Percentiles rank a stretch among this genome's conserved stretches.
These are phyloP conservation scores for Calephelis virginiensis DNA, from an alignment of 1,140 invertebrate genomes.

Conservation along the genomic window DNA sequence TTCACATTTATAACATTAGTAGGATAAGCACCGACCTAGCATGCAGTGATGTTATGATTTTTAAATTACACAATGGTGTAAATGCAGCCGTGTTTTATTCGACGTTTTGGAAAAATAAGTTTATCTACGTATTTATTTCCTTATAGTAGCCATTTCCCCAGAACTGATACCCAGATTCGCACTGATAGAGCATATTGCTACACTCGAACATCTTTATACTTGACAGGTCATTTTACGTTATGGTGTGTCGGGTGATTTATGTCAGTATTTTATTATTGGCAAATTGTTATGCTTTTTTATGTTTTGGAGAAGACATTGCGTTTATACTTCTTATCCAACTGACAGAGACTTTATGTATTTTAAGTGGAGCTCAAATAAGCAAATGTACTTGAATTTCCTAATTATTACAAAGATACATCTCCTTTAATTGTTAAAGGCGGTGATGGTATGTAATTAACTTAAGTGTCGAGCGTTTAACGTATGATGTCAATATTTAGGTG, in stretches of 20 bases:
- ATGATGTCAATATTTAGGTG: too few relatives aligned
- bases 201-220: constrained; percentile 36
- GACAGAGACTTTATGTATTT: too few relatives aligned
- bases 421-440: too few relatives aligned
- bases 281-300: constrained; percentile 1
- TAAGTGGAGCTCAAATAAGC: too few relatives aligned
- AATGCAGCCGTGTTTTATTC: constrained; percentile 43
- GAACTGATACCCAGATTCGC: constrained; percentile 48
- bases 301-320: too few relatives aligned
- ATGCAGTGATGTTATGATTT: too few relatives aligned
- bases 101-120: constrained; percentile 66
- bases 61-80: constrained; percentile 43
- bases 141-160: constrained; percentile 40
- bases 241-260: constrained; percentile 35
- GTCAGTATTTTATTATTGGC: constrained; percentile 38
- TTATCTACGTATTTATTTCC: constrained; percentile 61
- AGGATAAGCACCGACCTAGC: too few relatives aligned
- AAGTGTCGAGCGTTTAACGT: not conserved
- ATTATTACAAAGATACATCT: too few relatives aligned
- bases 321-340: too few relatives aligned
- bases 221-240: constrained; percentile 47
- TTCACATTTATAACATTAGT: too few relatives aligned
- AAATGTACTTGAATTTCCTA: too few relatives aligned
- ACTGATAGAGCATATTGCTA: constrained; percentile 48
- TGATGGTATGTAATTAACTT: too few relatives aligned